Base-by-base conservation (phyloP, 1,140 invertebrate species). In the Apis laboriosa region DNA sequence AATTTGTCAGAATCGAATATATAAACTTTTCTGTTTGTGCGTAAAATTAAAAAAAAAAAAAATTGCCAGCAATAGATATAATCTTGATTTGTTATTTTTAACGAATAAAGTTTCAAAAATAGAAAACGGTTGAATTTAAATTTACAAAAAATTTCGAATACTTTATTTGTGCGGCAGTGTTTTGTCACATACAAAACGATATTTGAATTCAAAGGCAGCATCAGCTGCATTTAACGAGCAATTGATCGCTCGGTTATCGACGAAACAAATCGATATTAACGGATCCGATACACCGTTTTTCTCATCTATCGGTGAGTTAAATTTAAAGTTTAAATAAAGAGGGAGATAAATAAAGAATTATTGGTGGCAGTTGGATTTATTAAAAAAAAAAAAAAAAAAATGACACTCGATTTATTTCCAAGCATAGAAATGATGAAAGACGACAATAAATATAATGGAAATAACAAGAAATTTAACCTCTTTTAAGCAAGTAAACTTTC, bases 191-290 rank as follows among this genome's bases (percentile, higher is more conserved):
- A 19, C 61, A 15, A 12, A 61, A 64, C 60, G n/a, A 28, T 60
- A 24, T 53, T 19, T 3, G 49, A 64, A 24, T 63, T 0, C 1
- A 53, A 12, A 53, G 12, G 60, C 60, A 24, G 28, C 60, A 51
- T 19, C 43, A 13, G 34, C 49, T 19, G 49, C 60, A 24, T 76
- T 64, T 64, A 76, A 76, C 60, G 49, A 76, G 74, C n/a, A 63
- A 63, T 34, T 51, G 34, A 76, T 49, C 34, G 43, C 5, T 7
- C 56, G n/a, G 58, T 75, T 75, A 17, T n/a, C 21, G 21, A 75
- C 34, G 58, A 51, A 51, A 51, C 58, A 49, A 61, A 49, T 75
- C 58, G 58, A 28, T 51, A 75, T 75, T 58, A 11, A 64, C 9
- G 28, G 28, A 64, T 64, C 63, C 28, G 15, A 1, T 17, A 17